A percentile compares a stretch with the other conserved stretches of the same genome.
Evolutionary conservation across 2,888 invertebrate genomes (phyloP).

Genomic region (Venusia cambrica): DNA sequence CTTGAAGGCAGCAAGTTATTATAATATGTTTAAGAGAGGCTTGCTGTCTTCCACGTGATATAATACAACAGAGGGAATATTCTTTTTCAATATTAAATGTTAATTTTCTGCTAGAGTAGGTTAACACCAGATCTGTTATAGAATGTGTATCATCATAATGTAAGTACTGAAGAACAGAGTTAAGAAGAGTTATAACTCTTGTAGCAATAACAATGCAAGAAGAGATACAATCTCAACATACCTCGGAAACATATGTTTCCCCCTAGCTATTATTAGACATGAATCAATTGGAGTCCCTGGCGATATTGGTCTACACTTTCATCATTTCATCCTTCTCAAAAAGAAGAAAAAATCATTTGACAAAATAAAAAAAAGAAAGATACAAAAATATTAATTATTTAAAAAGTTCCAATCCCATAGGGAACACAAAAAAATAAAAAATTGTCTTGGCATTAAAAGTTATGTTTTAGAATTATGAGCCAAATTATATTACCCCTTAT

Average conservation of each 20-base stretch:
- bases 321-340: slow-evolving; percentile 35
- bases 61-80: slow-evolving; percentile 68
- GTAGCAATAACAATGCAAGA: slow-evolving; percentile 45
- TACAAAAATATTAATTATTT: no score
- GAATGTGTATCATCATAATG: slow-evolving; percentile 56
- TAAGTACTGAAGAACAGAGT: slow-evolving; percentile 53
- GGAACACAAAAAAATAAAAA: slow-evolving; percentile 25
- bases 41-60: slow-evolving; percentile 63
- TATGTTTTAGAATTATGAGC: slow-evolving; percentile 58
- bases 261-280: slow-evolving; percentile 53
- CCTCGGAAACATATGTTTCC: slow-evolving; percentile 74
- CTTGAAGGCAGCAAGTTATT: slow-evolving; percentile 69
- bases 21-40: slow-evolving; percentile 79
- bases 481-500: slow-evolving; percentile 57
- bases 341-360: slow-evolving; percentile 7
- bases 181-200: slow-evolving; percentile 35
- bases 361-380: slow-evolving; percentile 10
- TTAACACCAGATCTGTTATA: slow-evolving; percentile 74
- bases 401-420: slow-evolving; percentile 13
- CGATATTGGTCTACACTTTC: slow-evolving; percentile 33
- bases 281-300: slow-evolving; percentile 34
- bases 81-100: slow-evolving; percentile 49
- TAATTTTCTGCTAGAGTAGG: slow-evolving; percentile 56
- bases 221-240: slow-evolving; percentile 55
- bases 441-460: slow-evolving; percentile 61